These are phyloP conservation scores for Pardalotus punctatus DNA, from an alignment of 2,113 vertebrate species.

Conservation along the genomic window DNA sequence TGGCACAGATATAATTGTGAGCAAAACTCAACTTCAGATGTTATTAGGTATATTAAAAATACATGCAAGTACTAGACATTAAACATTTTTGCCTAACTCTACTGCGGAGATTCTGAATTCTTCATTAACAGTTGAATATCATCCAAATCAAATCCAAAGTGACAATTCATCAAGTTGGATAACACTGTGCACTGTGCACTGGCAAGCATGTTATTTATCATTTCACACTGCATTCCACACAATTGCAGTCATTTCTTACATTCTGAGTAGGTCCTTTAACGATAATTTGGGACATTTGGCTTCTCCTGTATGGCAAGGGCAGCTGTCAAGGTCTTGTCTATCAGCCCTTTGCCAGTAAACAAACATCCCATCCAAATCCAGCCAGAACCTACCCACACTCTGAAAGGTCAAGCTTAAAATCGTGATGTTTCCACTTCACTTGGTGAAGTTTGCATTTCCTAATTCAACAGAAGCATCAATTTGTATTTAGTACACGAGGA, in stretches of 20 bases:
- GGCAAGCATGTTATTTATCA: background rate
- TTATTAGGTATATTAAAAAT: constrained; percentile 62
- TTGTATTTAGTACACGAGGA: background rate
- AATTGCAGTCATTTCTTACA: background rate
- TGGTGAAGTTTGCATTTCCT: background rate
- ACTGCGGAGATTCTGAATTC: constrained; percentile 4
- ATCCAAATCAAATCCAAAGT: constrained; percentile 51
- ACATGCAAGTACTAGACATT: constrained; percentile 56
- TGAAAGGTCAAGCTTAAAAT: background rate
- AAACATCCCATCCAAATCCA: background rate
- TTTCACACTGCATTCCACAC: background rate
- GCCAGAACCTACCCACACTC: background rate
- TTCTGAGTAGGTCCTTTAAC: background rate
- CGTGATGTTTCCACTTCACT: background rate
- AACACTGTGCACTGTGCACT: background rate
- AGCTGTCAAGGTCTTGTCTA: background rate
- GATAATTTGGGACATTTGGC: background rate
- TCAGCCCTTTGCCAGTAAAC: background rate
- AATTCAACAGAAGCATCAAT: background rate
- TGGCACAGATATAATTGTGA: constrained; percentile 52
- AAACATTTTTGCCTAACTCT: constrained; percentile 39
- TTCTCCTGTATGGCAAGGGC: background rate
- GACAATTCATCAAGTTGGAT: constrained; percentile 29
- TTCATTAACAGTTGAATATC: background rate
- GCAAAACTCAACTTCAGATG: constrained; percentile 60